Conservation (phyloP, 1,140 invertebrate species). For the Zeugodacus cucurbitae region DNA sequence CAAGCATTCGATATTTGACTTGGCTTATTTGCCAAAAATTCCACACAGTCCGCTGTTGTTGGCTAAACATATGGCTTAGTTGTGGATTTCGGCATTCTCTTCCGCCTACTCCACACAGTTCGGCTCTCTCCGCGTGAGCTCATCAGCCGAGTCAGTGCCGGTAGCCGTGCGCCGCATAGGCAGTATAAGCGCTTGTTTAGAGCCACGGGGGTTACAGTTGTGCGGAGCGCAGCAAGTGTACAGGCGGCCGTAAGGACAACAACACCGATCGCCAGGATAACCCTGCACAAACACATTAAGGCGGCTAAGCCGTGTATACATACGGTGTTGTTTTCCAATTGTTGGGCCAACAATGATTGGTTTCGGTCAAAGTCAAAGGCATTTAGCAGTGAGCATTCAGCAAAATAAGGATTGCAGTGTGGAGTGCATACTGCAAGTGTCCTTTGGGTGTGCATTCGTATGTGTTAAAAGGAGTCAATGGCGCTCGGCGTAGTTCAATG, state of each 20-base stretch:
- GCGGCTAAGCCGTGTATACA: neutral
- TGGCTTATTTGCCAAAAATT: neutral
- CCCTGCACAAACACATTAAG: neutral
- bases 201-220: neutral
- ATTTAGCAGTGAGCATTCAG: neutral
- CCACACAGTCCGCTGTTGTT: neutral
- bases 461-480: neutral
- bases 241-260: neutral
- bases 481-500: conserved; percentile 9
- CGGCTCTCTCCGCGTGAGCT: neutral
- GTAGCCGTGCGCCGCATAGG: neutral
- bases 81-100: neutral
- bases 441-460: conserved; percentile 7
- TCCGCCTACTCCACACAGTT: neutral
- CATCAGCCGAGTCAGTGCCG: neutral
- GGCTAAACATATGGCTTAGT: neutral
- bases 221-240: neutral
- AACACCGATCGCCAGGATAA: conserved; percentile 6
- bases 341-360: conserved; percentile 65
- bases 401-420: neutral
- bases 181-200: neutral
- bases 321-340: conserved; percentile 46
- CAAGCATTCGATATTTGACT: neutral
- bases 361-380: conserved; percentile 63
- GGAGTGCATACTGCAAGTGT: neutral